Percentiles rank a stretch among this genome's conserved stretches.
These are phyloP conservation scores for Cephus cinctus DNA, from an alignment of 1,140 invertebrate species.

Conservation along the genomic window DNA sequence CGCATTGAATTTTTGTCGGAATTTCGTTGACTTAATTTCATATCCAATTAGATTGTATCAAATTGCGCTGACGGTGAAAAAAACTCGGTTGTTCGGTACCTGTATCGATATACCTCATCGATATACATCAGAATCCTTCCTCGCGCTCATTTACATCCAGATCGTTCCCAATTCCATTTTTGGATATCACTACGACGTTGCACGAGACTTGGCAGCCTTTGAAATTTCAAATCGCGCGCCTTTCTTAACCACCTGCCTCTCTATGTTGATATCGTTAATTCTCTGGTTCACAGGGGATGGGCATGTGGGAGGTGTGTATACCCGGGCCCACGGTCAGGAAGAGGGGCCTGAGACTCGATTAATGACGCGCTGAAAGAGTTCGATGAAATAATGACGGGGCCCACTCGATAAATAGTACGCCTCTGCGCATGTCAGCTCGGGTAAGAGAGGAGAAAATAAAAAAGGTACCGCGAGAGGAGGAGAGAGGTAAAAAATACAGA, in stretches of 20 bases:
- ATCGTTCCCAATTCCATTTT: too few relatives aligned
- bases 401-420: slow-evolving; percentile 47
- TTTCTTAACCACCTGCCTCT: neutral
- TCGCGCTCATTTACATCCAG: neutral
- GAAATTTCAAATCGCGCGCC: too few relatives aligned
- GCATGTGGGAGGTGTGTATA: too few relatives aligned
- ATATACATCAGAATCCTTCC: neutral
- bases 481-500: too few relatives aligned
- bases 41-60: slow-evolving; percentile 52
- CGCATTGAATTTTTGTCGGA: slow-evolving; percentile 41
- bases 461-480: slow-evolving; percentile 4
- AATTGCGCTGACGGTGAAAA: too few relatives aligned
- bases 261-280: too few relatives aligned
- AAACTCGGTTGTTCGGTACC: too few relatives aligned
- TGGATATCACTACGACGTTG: too few relatives aligned
- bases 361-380: slow-evolving; percentile 49
- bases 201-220: neutral
- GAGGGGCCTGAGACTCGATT: slow-evolving; percentile 27
- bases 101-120: neutral
- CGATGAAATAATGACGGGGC: slow-evolving; percentile 52
- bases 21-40: slow-evolving; percentile 53
- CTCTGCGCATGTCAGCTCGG: slow-evolving; percentile 19
- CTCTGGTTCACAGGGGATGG: too few relatives aligned
- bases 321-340: neutral
- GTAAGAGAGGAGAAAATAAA: neutral